Conservation (phyloP, 2,888 invertebrate species). For the Leptopilina drosophilae region DNA sequence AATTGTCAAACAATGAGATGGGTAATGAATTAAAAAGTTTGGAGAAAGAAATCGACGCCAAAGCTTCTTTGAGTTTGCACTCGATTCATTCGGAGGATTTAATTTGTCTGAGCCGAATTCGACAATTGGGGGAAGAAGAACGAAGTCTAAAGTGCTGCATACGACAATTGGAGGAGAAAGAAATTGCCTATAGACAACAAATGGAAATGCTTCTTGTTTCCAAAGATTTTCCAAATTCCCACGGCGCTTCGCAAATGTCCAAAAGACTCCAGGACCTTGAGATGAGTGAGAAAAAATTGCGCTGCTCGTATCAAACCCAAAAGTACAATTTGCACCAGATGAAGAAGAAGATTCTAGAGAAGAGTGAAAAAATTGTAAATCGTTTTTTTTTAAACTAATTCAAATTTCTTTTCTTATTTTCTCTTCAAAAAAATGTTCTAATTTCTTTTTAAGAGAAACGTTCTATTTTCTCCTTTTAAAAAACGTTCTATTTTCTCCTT, state of each 20-base stretch:
- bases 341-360: slow-evolving; percentile 50
- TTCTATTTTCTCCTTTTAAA: too few species aligned
- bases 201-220: slow-evolving; percentile 63
- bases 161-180: slow-evolving; percentile 66
- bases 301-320: slow-evolving; percentile 48
- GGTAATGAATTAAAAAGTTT: slow-evolving; percentile 57
- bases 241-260: slow-evolving; percentile 48
- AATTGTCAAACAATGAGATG: slow-evolving; percentile 65
- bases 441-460: too few species aligned
- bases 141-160: slow-evolving; percentile 65
- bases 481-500: too few species aligned
- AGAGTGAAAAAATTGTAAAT: slow-evolving; percentile 46
- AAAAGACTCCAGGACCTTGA: slow-evolving; percentile 14
- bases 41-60: slow-evolving; percentile 57
- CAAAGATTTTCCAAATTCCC: slow-evolving; percentile 50
- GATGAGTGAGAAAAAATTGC: slow-evolving; percentile 45
- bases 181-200: slow-evolving; percentile 63
- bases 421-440: too few species aligned
- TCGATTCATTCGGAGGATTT: slow-evolving; percentile 70
- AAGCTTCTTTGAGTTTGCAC: slow-evolving; percentile 61
- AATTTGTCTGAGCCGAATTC: slow-evolving; percentile 65
- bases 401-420: too few species aligned
- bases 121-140: slow-evolving; percentile 67
- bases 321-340: slow-evolving; percentile 47
- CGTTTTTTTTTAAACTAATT: too few species aligned